Base-by-base conservation (phyloP, 2,113 vertebrate genomes). In the Butastur rufipennis region DNA sequence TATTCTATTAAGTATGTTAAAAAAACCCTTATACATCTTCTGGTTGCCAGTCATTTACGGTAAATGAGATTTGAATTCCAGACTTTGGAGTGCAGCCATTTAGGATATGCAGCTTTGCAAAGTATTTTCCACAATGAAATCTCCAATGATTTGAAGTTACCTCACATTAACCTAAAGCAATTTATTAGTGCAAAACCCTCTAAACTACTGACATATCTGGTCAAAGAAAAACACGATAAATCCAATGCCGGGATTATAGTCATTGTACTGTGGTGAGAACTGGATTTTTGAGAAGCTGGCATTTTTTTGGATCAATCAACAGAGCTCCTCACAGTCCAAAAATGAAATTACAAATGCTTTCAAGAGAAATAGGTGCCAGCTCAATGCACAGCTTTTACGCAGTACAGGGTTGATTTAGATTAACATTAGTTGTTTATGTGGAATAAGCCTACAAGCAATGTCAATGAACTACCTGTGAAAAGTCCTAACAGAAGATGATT, bases 41-140 rank as follows among this genome's bases (percentile, higher is more conserved):
- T 84, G 43, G 52, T 68, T 85, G 58, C 83, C 84, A 89, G 86
- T 93, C 77, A 75, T 84, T 92, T 91, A 93, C 0, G 0, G 72
- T 81, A 95, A 96, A 86, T 67, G 94, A 89, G 91, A 91, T 63
- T 62, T 47, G n/a, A 94, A 94, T 93, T 89, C 73, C 91, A 95
- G 91, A 50, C 77, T 91, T 80, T 91, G 94, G 91, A 96, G 81
- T 53, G 73, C 45, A 43, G 89, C 94, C 95, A 93, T 77, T 88
- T 80, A 68, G 94, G 80, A 93, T 45, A 84, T 16, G 36, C 52
- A 85, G 83, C 31, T 96, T 89, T 95, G 70, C 58, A 77, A 95
- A 95, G 56, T 43, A 87, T 93, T 95, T 96, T 95, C 88, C 93
- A 68, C 61, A 22, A 72, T 45, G 68, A 89, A 94, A 81, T 81